phyloP scores from a whole-genome alignment of 1,140 invertebrate species.

The Drosophila yakuba region DNA sequence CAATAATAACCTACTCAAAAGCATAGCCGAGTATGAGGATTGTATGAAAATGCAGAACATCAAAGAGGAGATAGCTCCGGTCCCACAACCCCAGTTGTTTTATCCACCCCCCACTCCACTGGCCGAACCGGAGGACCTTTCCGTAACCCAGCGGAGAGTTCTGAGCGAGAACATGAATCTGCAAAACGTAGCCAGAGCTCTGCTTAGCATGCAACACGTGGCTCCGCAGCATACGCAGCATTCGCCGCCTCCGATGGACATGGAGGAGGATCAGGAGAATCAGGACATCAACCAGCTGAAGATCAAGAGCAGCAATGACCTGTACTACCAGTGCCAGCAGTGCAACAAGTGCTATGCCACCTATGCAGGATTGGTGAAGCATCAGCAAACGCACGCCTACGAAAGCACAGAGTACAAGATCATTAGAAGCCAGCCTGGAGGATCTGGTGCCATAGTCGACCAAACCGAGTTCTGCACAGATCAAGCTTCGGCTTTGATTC shows the following conservation, averaged over 20 bases:
- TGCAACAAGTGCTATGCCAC: constrained; percentile 98
- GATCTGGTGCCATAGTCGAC: constrained; percentile 58
- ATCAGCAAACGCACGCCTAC: constrained; percentile 97
- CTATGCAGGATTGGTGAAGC: constrained; percentile 96
- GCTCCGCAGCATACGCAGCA: constrained; percentile 41
- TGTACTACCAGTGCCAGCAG: constrained; percentile 83
- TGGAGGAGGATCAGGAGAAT: constrained; percentile 52
- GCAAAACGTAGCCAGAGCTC: constrained; percentile 75
- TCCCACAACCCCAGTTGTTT: constrained; percentile 9
- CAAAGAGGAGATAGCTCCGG: constrained; percentile 10
- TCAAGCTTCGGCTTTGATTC: constrained; percentile 74
- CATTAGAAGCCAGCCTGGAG: constrained; percentile 72
- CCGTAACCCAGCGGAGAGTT: constrained; percentile 48
- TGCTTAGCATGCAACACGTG: constrained; percentile 76
- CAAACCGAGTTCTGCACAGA: constrained; percentile 79
- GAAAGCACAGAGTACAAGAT: constrained; percentile 84
- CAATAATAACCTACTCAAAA: constrained; percentile 78
- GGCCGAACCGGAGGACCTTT: constrained; percentile 69
- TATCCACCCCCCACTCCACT: constrained; percentile 18
- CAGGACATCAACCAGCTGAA: constrained; percentile 58
- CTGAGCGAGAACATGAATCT: constrained; percentile 75
- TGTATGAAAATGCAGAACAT: constrained; percentile 58
- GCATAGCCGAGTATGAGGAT: constrained; percentile 80
- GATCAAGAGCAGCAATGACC: constrained; percentile 78
- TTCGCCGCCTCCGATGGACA: constrained; percentile 24